Base-by-base conservation (phyloP, 1,140 invertebrate genomes). In the Tenebrio molitor region DNA sequence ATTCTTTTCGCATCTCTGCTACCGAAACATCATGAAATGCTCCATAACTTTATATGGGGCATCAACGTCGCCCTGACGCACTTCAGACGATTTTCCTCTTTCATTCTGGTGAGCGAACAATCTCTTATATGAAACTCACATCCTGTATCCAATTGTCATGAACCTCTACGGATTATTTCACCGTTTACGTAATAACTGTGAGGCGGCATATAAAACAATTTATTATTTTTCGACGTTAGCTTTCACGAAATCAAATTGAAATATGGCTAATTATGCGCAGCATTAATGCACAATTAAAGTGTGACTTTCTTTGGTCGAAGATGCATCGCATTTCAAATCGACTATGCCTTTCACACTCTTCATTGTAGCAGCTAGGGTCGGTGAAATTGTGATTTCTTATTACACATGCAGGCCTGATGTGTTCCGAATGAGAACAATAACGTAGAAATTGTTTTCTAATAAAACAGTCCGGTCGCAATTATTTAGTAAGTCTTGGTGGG, bases 331-430 rank as follows among this genome's bases (percentile, higher is more conserved):
- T 58, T 58, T 58, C 50, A 58, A 58, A 58, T 58, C n/a, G 50
- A 29, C 21, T 58, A 12, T 2, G 12, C 50, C 50, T 58, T 58
- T 58, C 50, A 58, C 46, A 53, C 21, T 19, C 44, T 50, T 50
- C 23, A 19, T 50, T 50, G 44, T 50, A n/a, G n/a, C n/a, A n/a
- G 15, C 50, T 58, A 58, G 50, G 50, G 50, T 58, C 50, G 29
- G 50, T 58, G 50, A 58, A 58, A 58, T 58, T 58, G 50, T 58
- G 50, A 58, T 58, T 50, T 50, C 44, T 50, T 21, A 50, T 50
- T 58, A 58, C 50, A 58, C 29, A 58, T 58, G 50, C 50, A 58
- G 7, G 50, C 21, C 15, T 29, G 21, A 29, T 58, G 50, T 29
- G 50, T 2, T 29, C 3, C 19, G 50, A 58, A 58, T 58, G 23